Conservation (phyloP, 1,140 invertebrate species). For the Drosophila azteca region DNA sequence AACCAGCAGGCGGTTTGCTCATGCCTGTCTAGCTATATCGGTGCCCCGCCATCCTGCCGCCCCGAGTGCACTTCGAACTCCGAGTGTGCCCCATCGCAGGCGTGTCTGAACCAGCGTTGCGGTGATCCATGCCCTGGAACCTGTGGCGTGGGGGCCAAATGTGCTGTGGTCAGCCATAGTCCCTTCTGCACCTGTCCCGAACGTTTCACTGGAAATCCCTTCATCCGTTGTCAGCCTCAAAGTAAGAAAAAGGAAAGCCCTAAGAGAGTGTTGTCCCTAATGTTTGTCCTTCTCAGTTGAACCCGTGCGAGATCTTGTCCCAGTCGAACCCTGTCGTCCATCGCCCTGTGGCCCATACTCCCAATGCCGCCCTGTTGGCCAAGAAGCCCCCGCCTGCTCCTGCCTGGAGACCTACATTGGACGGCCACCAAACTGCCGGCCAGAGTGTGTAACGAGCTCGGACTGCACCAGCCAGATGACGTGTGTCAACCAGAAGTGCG, state of each 20-base stretch:
- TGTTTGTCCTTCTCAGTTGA: constrained; percentile 71
- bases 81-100: constrained; percentile 87
- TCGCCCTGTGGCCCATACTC: constrained; percentile 91
- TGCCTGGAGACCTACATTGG: constrained; percentile 90
- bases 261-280: background rate
- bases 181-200: constrained; percentile 91
- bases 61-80: constrained; percentile 90
- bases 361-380: constrained; percentile 86
- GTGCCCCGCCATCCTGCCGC: constrained; percentile 88
- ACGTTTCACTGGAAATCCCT: constrained; percentile 91
- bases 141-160: constrained; percentile 90
- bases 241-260: constrained; percentile 58
- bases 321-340: constrained; percentile 87
- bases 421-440: constrained; percentile 91
- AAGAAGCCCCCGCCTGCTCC: constrained; percentile 88
- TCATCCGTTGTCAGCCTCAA: constrained; percentile 86
- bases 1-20: constrained; percentile 88
- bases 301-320: constrained; percentile 79
- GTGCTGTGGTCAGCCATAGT: constrained; percentile 92
- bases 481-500: constrained; percentile 91
- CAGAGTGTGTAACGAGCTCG: constrained; percentile 90
- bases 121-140: constrained; percentile 91
- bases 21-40: constrained; percentile 87
- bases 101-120: constrained; percentile 89
- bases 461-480: constrained; percentile 90